A percentile compares a stretch with the other conserved stretches of the same genome.
Conservation (phyloP, 2,888 invertebrate genomes). For the Halictus quadricinctus region DNA sequence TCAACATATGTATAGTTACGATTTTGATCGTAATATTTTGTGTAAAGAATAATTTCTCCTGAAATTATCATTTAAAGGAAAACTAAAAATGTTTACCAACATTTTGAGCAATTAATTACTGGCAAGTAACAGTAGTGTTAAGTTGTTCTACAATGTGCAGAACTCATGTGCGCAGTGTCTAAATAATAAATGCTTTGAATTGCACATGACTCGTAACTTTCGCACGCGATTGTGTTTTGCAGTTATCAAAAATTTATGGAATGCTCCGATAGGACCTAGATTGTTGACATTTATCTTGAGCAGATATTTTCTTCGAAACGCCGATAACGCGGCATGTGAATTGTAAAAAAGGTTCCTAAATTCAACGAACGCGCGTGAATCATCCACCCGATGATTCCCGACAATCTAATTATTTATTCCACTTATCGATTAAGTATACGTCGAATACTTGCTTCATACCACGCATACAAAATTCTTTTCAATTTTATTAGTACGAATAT, state of each 20-base stretch:
- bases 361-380: constrained; percentile 4
- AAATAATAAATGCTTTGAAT: background rate
- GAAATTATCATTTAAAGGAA: background rate
- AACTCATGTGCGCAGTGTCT: background rate
- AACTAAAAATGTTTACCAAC: background rate
- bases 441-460: background rate
- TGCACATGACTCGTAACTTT: background rate
- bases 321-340: constrained; percentile 17
- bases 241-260: background rate
- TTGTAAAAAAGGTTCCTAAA: constrained; percentile 16
- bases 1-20: no score
- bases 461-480: constrained; percentile 16
- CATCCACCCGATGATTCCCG: background rate
- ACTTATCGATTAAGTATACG: no score
- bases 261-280: background rate
- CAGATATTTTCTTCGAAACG: background rate
- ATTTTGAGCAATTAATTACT: background rate
- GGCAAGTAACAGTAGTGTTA: background rate
- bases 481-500: constrained; percentile 15
- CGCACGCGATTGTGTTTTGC: background rate
- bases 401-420: background rate
- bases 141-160: background rate
- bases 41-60: no score
- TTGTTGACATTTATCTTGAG: background rate
- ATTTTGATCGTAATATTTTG: no score